phyloP scores from a whole-genome alignment of 2,113 vertebrate species.

The Pampusana beccarii region DNA sequence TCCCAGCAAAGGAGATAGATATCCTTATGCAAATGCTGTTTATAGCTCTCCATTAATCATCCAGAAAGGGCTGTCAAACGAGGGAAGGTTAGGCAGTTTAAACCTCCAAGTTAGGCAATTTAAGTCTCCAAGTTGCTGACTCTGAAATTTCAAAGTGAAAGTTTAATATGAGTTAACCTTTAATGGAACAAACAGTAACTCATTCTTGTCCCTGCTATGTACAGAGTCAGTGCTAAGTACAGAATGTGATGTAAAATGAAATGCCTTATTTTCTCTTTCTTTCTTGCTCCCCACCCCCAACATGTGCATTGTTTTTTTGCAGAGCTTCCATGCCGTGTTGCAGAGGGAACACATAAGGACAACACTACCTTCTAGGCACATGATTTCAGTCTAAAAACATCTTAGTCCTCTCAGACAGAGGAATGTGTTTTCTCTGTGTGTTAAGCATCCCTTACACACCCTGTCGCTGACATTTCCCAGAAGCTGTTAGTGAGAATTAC shows the following conservation, averaged over 20 bases:
- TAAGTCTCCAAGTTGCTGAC: background rate
- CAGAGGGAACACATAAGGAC: background rate
- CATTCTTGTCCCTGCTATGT: background rate
- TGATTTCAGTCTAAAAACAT: background rate
- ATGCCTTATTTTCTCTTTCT: background rate
- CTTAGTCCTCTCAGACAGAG: background rate
- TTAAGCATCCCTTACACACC: background rate
- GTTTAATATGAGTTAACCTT: background rate
- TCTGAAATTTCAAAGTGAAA: background rate
- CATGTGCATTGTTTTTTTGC: background rate
- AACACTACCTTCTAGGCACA: background rate
- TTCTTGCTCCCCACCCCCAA: background rate
- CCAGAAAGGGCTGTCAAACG: background rate
- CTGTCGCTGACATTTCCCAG: background rate
- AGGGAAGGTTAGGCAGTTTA: background rate
- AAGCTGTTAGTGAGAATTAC: background rate
- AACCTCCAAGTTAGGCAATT: background rate
- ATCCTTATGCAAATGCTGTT: background rate
- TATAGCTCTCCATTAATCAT: conserved; percentile 15
- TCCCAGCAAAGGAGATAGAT: background rate
- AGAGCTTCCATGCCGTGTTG: background rate
- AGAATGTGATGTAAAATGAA: background rate
- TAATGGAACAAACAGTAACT: background rate
- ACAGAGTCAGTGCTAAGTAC: background rate
- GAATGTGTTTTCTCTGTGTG: conserved; percentile 7